Conservation (phyloP, 2,797 vertebrate species). For the Clarias fuscus region DNA sequence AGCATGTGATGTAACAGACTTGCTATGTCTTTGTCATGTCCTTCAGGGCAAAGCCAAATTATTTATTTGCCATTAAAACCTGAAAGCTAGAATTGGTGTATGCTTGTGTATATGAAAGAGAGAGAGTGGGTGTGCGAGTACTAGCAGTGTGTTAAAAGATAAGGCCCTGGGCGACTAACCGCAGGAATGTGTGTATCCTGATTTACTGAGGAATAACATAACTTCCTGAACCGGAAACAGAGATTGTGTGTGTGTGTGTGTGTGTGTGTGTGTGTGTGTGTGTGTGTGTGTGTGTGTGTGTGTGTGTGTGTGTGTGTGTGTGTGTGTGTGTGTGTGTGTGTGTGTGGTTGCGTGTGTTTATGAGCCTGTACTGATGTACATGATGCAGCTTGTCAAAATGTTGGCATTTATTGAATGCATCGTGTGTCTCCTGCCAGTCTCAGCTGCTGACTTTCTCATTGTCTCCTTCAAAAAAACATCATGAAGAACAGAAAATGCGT, state of each 20-base stretch:
- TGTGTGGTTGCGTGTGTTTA: constrained; percentile 22
- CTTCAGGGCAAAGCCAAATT: constrained; percentile 40
- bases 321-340: background rate
- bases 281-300: background rate
- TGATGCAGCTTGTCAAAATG: constrained; percentile 40
- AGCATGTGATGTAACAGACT: constrained; percentile 38
- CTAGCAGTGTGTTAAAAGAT: constrained; percentile 47
- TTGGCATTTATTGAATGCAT: constrained; percentile 16
- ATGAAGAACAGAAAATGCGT: constrained; percentile 19
- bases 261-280: constrained; percentile 11
- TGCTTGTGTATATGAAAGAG: constrained; percentile 6
- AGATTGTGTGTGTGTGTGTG: constrained; percentile 2
- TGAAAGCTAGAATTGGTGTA: background rate
- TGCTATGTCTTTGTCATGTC: constrained; percentile 42
- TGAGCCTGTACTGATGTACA: constrained; percentile 14
- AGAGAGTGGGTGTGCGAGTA: background rate
- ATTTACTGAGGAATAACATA: constrained; percentile 48
- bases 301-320: constrained; percentile 12
- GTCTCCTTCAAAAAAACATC: constrained; percentile 19
- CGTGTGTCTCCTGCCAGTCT: constrained; percentile 38
- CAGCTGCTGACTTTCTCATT: constrained; percentile 10
- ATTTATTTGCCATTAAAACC: constrained; percentile 40
- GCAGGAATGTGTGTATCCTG: constrained; percentile 40
- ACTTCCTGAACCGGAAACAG: constrained; percentile 35
- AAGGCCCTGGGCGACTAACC: constrained; percentile 39